Evolutionary conservation across 1,140 invertebrate species (phyloP).

Genomic region (Psix sp.): DNA sequence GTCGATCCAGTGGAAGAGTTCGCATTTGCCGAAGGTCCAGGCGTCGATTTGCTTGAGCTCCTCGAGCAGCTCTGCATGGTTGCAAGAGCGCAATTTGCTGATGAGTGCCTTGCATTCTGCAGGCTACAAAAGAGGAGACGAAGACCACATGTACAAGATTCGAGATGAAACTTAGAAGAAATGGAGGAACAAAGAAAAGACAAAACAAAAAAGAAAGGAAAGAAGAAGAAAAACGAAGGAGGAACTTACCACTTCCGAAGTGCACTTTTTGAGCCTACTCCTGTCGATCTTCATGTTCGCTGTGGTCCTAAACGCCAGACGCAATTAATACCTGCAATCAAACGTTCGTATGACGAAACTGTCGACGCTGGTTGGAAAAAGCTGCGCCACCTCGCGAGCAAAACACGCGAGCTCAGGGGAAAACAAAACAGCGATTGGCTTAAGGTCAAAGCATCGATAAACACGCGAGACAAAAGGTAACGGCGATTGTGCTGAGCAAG

Average conservation of each 20-base stretch:
- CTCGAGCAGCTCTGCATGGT: slow-evolving; percentile 83
- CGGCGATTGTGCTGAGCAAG: too few species aligned
- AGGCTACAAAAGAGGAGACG: slow-evolving; percentile 77
- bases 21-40: slow-evolving; percentile 94
- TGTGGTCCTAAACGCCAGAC: slow-evolving; percentile 26
- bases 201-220: background rate
- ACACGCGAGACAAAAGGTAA: background rate
- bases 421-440: slow-evolving; percentile 15
- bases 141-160: background rate
- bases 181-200: background rate
- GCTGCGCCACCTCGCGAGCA: slow-evolving; percentile 1
- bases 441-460: slow-evolving; percentile 23
- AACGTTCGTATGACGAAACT: slow-evolving; percentile 4
- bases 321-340: slow-evolving; percentile 64
- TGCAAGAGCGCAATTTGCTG: slow-evolving; percentile 85
- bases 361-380: slow-evolving; percentile 7
- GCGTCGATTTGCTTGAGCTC: slow-evolving; percentile 87
- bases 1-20: slow-evolving; percentile 94
- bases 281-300: slow-evolving; percentile 90
- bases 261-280: slow-evolving; percentile 90
- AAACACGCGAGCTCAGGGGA: background rate
- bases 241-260: slow-evolving; percentile 87
- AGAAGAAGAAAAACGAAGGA: background rate
- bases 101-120: slow-evolving; percentile 89
- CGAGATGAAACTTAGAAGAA: too few species aligned